Base-by-base conservation (phyloP, 2,888 invertebrate species). In the Spialia ferax region DNA sequence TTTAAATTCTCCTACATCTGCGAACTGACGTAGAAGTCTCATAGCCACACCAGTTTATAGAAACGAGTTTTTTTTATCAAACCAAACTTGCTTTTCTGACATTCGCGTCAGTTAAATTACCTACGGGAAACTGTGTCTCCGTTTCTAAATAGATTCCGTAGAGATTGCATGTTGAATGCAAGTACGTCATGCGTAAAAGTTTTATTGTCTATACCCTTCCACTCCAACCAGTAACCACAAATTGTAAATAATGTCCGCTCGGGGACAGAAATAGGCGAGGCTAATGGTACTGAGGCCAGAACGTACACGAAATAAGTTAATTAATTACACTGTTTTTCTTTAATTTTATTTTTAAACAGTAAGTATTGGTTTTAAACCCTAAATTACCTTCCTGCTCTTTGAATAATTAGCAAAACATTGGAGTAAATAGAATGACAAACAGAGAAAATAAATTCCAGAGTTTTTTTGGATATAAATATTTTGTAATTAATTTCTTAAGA, bases 161-260 rank as follows among this genome's bases (percentile, higher is more conserved):
- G 22, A 50, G 48, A 50, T 20, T 50, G 48, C 48, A 22, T 22
- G 48, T 50, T 20, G 48, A 20, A 50, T 50, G 20, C 48, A 22
- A 50, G 48, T 50, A 1, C 20, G 22, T 4, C 48, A 50, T 22
- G 48, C 48, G 48, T 48, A 18, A 48, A 48, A 48, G 18, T 48
- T 48, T 48, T 48, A 48, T 22, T 50, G 48, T 50, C 48, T 50
- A 20, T 13, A 50, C 20, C 22, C 20, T 11, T 20, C 48, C 48
- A 22, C 48, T 22, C 48, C 22, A 10, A 50, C 48, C 48, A 22
- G 22, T 50, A 10, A 50, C 48, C 48, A 22, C 48, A 50, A 50
- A 50, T 50, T 50, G 48, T 50, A 50, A 50, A 11, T 50, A 11
- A 22, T 50, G 48, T 10, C n/a, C 48, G 48, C 22, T 2, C 10